phyloP scores from a whole-genome alignment of 1,140 invertebrate genomes.

The Drosophila insularis region DNA sequence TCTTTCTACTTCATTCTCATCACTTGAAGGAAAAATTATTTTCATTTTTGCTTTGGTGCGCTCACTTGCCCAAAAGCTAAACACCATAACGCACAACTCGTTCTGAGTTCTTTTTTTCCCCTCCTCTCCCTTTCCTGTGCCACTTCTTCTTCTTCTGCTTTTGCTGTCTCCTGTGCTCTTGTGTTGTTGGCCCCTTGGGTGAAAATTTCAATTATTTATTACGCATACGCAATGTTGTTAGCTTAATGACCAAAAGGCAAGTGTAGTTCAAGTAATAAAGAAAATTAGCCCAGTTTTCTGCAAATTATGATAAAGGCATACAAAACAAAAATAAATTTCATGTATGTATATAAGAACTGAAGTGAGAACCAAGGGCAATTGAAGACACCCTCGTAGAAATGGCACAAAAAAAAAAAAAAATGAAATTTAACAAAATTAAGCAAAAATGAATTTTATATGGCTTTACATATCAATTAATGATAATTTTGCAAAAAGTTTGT shows the following conservation, averaged over 20 bases:
- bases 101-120: conserved; percentile 13
- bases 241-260: conserved; percentile 55
- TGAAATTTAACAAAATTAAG: neutral
- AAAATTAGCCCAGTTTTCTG: conserved; percentile 8
- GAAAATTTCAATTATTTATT: conserved; percentile 79
- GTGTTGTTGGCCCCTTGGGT: conserved; percentile 35
- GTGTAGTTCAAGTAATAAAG: conserved; percentile 11
- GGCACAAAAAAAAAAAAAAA: no score
- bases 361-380: neutral
- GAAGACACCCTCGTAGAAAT: neutral
- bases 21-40: conserved; percentile 72
- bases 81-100: conserved; percentile 38
- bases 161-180: conserved; percentile 7
- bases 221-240: conserved; percentile 69
- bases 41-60: conserved; percentile 75
- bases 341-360: neutral
- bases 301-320: conserved; percentile 10
- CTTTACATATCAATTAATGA: neutral
- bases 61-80: conserved; percentile 76
- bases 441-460: neutral
- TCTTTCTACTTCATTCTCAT: conserved; percentile 14
- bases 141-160: conserved; percentile 14
- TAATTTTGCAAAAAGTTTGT: no score
- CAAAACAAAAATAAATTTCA: conserved; percentile 1
- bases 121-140: conserved; percentile 7